These are phyloP conservation scores for Heliothis peltigera DNA, from an alignment of 2,888 invertebrate genomes.

Conservation along the genomic window DNA sequence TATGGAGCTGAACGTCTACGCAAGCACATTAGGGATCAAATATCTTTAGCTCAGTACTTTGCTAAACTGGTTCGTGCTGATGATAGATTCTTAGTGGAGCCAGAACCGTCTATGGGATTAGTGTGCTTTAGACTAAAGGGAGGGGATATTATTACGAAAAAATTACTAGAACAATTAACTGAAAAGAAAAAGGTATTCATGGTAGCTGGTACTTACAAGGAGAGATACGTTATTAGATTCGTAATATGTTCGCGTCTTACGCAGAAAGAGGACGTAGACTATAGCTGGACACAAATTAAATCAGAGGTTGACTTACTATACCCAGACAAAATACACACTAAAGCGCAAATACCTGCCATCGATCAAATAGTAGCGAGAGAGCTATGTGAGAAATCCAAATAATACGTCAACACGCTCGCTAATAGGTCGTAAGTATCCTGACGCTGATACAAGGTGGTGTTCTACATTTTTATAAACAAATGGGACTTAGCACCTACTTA, in stretches of 20 bases:
- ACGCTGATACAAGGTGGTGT: not conserved
- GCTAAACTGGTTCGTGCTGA: slow-evolving; percentile 92
- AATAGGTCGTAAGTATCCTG: not conserved
- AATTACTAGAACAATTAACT: slow-evolving; percentile 93
- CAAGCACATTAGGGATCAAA: slow-evolving; percentile 93
- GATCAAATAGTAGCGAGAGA: slow-evolving; percentile 75
- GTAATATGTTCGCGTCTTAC: slow-evolving; percentile 94
- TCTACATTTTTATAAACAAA: not conserved
- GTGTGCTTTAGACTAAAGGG: slow-evolving; percentile 97
- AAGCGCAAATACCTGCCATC: slow-evolving; percentile 76
- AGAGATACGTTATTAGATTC: slow-evolving; percentile 93
- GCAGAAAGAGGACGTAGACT: slow-evolving; percentile 92
- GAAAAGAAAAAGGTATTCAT: slow-evolving; percentile 94
- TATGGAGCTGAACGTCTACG: slow-evolving; percentile 95
- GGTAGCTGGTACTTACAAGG: slow-evolving; percentile 93
- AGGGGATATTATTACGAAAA: slow-evolving; percentile 92
- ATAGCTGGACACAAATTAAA: slow-evolving; percentile 92
- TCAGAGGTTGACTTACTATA: slow-evolving; percentile 86
- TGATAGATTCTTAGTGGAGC: slow-evolving; percentile 94
- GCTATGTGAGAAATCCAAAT: slow-evolving; percentile 82
- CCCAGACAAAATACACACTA: slow-evolving; percentile 71
- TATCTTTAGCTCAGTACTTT: slow-evolving; percentile 94
- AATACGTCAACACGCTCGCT: slow-evolving; percentile 34
- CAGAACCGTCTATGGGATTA: slow-evolving; percentile 93
- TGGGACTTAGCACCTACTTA: not conserved